Conservation (phyloP, 2,113 vertebrate species). For the Muntiacus reevesi region DNA sequence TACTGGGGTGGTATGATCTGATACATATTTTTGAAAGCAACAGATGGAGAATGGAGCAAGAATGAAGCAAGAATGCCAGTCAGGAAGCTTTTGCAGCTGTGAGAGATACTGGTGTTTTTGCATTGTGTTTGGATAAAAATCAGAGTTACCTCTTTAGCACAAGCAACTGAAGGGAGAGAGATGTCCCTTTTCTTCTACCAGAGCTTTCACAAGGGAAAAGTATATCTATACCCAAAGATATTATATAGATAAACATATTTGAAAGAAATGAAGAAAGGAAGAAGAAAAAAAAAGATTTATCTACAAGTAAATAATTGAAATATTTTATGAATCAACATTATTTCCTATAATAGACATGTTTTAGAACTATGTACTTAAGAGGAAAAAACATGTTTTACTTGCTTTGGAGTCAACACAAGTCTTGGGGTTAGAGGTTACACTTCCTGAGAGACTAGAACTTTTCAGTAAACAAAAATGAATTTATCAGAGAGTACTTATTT, state of each 20-base stretch:
- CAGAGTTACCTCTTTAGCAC: neutral
- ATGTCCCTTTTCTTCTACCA: neutral
- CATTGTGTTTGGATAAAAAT: neutral
- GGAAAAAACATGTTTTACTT: conserved; percentile 24
- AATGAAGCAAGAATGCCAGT: neutral
- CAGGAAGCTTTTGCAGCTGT: neutral
- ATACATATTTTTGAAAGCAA: neutral
- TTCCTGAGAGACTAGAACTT: conserved; percentile 2
- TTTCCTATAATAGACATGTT: conserved; percentile 18
- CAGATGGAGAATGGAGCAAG: neutral
- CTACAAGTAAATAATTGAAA: neutral
- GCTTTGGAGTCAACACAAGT: conserved; percentile 19
- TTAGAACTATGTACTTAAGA: neutral
- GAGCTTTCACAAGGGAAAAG: neutral
- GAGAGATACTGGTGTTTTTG: neutral
- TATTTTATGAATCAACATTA: conserved; percentile 39
- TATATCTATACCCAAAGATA: neutral
- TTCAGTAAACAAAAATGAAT: neutral
- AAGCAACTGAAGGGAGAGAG: neutral
- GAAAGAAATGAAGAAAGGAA: neutral
- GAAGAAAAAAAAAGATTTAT: neutral
- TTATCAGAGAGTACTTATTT: neutral
- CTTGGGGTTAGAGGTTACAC: conserved; percentile 20
- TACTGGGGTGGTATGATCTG: neutral
- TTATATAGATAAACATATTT: neutral